Conservation (phyloP, 2,888 invertebrate species). For the Melieria omissa region DNA sequence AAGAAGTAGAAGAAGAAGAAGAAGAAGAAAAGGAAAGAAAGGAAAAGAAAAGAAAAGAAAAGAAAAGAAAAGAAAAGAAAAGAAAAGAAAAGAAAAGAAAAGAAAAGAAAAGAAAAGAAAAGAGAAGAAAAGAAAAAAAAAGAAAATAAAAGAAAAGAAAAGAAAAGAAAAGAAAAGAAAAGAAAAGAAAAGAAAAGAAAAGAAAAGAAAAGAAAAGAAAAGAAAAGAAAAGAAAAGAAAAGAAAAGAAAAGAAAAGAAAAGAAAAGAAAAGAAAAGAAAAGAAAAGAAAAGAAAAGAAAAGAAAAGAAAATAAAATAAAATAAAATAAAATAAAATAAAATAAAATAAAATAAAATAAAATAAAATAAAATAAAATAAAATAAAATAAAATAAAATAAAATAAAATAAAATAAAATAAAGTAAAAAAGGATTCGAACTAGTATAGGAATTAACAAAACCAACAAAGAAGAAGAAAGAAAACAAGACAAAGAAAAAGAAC, state of each 20-base stretch:
- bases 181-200: not conserved
- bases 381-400: not conserved
- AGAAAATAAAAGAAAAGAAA: not conserved
- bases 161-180: not conserved
- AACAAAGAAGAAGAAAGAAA: no score
- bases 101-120: not conserved
- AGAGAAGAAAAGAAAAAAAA: not conserved
- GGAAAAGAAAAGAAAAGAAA: not conserved
- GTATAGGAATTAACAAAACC: no score
- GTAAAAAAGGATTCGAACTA: not conserved
- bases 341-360: not conserved
- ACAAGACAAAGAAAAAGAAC: no score
- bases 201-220: not conserved
- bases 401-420: not conserved
- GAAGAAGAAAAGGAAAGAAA: not conserved
- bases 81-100: constrained; percentile 1
- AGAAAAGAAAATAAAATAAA: not conserved
- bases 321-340: not conserved
- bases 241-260: not conserved
- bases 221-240: not conserved
- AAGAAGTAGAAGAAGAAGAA: not conserved
- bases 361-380: not conserved
- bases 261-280: not conserved
- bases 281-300: not conserved
- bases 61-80: no score